These are phyloP conservation scores for Equus przewalskii DNA, from an alignment of 2,113 vertebrate genomes.

Conservation along the genomic window DNA sequence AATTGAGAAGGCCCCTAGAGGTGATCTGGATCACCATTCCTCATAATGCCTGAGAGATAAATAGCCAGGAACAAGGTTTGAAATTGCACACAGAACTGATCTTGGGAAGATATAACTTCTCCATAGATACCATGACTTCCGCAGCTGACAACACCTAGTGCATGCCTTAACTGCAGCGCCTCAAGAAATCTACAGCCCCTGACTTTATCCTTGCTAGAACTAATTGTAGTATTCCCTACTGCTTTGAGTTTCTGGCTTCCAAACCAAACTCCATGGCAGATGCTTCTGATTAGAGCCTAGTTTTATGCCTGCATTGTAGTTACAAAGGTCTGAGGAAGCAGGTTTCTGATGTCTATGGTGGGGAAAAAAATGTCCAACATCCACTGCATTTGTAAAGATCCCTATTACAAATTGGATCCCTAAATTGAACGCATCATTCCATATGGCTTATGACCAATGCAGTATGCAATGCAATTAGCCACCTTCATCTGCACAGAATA, in stretches of 20 bases:
- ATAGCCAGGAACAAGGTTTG: background rate
- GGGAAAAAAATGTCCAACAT: background rate
- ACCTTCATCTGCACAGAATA: conserved; percentile 43
- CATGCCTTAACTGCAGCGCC: background rate
- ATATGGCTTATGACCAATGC: conserved; percentile 41
- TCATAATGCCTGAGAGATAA: background rate
- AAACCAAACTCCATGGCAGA: background rate
- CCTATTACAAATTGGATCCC: background rate
- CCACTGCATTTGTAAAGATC: conserved; percentile 28
- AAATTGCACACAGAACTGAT: background rate
- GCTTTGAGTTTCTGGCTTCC: background rate
- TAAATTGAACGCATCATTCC: conserved; percentile 46
- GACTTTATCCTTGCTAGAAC: background rate
- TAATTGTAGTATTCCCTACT: conserved; percentile 4
- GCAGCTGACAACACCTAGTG: background rate
- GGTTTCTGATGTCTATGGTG: background rate
- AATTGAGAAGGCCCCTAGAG: background rate
- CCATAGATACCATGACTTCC: background rate
- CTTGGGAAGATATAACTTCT: background rate
- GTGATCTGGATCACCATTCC: background rate
- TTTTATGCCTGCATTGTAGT: background rate
- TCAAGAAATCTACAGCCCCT: background rate
- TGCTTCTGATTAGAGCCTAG: conserved; percentile 57
- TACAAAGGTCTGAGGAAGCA: conserved; percentile 20
- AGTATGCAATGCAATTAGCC: conserved; percentile 13